Conservation (phyloP, 2,888 invertebrate species). For the Agrochola macilenta region DNA sequence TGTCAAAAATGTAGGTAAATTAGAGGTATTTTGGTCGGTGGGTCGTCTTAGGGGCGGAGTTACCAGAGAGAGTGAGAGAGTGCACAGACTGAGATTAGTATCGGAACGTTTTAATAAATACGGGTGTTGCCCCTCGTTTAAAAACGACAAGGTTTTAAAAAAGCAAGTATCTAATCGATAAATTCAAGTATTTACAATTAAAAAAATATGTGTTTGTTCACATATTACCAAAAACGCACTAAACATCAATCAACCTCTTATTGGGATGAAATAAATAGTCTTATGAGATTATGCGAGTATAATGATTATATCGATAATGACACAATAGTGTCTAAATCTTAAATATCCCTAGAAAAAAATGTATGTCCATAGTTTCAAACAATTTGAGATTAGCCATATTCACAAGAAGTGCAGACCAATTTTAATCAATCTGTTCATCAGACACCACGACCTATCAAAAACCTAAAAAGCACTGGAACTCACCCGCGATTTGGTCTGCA, state of each 20-base stretch:
- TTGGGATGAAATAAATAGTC: background rate
- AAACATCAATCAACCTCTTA: background rate
- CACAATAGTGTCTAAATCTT: background rate
- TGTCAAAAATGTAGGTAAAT: too few species aligned
- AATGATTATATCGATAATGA: too few species aligned
- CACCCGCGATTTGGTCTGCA: constrained; percentile 50
- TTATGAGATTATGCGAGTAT: too few species aligned
- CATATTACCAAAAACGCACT: background rate
- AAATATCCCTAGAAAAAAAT: background rate
- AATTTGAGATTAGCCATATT: background rate
- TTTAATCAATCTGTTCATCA: background rate
- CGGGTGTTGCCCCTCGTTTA: too few species aligned
- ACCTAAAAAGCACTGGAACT: constrained; percentile 33
- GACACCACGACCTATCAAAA: background rate
- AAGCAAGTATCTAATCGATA: background rate
- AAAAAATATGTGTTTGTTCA: background rate
- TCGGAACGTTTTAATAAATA: too few species aligned
- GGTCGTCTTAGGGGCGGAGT: too few species aligned
- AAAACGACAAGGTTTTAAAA: background rate
- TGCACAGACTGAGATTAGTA: too few species aligned
- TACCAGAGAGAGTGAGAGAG: too few species aligned
- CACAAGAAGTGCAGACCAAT: background rate
- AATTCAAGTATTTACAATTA: background rate
- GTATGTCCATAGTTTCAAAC: background rate
- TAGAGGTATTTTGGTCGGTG: too few species aligned